Conservation (phyloP, 2,888 invertebrate species). For the Xestia xanthographa region DNA sequence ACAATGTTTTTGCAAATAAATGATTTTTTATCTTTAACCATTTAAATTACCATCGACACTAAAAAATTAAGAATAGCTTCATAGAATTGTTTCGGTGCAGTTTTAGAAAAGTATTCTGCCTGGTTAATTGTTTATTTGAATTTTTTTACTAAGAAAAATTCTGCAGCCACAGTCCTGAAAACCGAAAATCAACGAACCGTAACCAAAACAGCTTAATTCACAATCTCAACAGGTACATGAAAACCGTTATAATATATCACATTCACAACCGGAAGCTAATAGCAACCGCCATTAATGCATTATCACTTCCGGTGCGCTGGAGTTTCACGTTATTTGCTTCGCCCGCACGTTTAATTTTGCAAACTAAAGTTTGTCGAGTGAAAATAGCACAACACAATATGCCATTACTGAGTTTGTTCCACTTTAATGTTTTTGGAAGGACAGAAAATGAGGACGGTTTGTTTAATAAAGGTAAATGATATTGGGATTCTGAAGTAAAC, state of each 20-base stretch:
- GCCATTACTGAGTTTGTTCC: conserved; percentile 31
- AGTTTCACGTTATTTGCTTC: conserved; percentile 67
- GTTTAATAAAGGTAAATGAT: conserved; percentile 8
- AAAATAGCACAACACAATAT: conserved; percentile 58
- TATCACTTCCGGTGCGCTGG: conserved; percentile 82
- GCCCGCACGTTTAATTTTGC: conserved; percentile 69
- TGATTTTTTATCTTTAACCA: too few relatives aligned
- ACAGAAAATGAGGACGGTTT: conserved; percentile 15
- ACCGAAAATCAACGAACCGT: neutral
- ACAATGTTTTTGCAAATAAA: too few relatives aligned
- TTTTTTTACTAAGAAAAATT: too few relatives aligned
- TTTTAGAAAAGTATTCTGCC: too few relatives aligned
- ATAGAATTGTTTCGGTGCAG: too few relatives aligned
- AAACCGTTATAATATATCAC: conserved; percentile 59
- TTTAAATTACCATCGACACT: too few relatives aligned
- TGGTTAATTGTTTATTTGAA: too few relatives aligned
- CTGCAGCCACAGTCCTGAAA: too few relatives aligned
- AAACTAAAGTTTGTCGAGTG: conserved; percentile 63
- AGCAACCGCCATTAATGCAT: conserved; percentile 81
- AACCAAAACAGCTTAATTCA: conserved; percentile 3
- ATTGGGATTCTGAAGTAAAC: neutral
- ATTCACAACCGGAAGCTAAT: conserved; percentile 77
- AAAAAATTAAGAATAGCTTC: too few relatives aligned
- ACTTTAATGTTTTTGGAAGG: conserved; percentile 24
- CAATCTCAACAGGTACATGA: conserved; percentile 28